phyloP scores from a whole-genome alignment of 2,888 invertebrate genomes.

The Amorpha juglandis region DNA sequence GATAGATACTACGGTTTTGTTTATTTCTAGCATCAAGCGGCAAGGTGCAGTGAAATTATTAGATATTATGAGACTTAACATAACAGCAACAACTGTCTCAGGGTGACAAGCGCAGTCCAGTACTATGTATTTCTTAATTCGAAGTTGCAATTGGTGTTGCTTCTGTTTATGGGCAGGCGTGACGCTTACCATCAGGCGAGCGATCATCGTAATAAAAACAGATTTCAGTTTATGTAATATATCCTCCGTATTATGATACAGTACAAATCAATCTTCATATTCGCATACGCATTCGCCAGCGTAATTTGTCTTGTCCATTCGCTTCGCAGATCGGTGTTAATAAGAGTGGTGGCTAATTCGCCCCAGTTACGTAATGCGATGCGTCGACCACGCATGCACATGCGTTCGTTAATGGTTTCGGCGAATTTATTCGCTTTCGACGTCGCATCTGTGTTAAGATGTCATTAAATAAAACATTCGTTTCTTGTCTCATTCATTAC shows the following conservation, averaged over 20 bases:
- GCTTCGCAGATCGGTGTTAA: background rate
- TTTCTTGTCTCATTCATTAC: slow-evolving; percentile 7
- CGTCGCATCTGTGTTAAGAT: slow-evolving; percentile 8
- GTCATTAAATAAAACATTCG: slow-evolving; percentile 10
- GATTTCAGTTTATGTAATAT: background rate
- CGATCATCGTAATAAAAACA: too few species aligned
- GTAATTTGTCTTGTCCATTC: background rate
- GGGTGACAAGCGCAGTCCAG: too few species aligned
- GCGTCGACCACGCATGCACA: slow-evolving; percentile 39
- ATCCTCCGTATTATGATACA: background rate
- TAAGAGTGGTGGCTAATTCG: slow-evolving; percentile 17
- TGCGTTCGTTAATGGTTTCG: slow-evolving; percentile 42
- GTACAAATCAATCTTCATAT: background rate
- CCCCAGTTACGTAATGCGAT: slow-evolving; percentile 14
- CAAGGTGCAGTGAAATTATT: too few species aligned
- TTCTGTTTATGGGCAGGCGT: too few species aligned
- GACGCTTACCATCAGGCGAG: too few species aligned
- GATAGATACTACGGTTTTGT: too few species aligned
- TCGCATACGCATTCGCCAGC: slow-evolving; percentile 6
- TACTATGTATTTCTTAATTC: too few species aligned
- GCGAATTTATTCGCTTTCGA: slow-evolving; percentile 33
- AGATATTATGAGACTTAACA: too few species aligned
- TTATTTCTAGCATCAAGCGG: too few species aligned
- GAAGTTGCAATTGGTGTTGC: too few species aligned
- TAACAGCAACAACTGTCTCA: too few species aligned